Base-by-base conservation (phyloP, 2,113 vertebrate species). In the Oenanthe oenanthe region DNA sequence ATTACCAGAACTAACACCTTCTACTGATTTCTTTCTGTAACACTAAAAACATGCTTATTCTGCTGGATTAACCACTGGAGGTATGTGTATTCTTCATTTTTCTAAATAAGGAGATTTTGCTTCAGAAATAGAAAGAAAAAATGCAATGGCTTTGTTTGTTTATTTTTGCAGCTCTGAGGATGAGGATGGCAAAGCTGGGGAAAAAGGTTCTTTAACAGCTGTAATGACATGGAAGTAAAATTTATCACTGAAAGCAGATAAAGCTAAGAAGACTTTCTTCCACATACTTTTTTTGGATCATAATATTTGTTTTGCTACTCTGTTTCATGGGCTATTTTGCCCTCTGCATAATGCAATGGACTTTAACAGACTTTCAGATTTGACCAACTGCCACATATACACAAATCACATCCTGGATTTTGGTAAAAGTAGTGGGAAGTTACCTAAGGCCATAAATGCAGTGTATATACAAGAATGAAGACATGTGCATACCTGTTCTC, bases 181-280 rank as follows among this genome's bases (percentile, higher is more conserved):
- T 98, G 93, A 98, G 98, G 97, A 98, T 98, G 98, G 98, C 98
- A 96, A 98, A 98, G 91, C 97, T 99, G 94, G 98, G 98, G 68
- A 98, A 98, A 95, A 98, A 98, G 29, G 97, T 98, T 54, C 98
- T 98, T 95, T 98, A 97, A 97, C 89, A 95, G 34, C 73, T 81
- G 4, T 68, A 48, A 81, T 79, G 61, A 53, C 57, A 75, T 36
- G 56, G 87, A 88, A 43, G 18, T 82, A 91, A 89, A 63, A 66
- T 47, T 66, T 88, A 70, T 67, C 71, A 91, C 67, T 85, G 80
- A 88, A 91, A 94, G 58, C 74, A 96, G 91, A 97, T 87, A 97
- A 96, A 94, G 34, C 91, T 83, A 96, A 95, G 96, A 96, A 94
- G 81, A 93, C 56, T 67, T 70, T 77, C 84, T 95, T 93, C 95